These are phyloP conservation scores for Latrodectus geometricus DNA, from an alignment of 1,140 invertebrate species.

Conservation along the genomic window DNA sequence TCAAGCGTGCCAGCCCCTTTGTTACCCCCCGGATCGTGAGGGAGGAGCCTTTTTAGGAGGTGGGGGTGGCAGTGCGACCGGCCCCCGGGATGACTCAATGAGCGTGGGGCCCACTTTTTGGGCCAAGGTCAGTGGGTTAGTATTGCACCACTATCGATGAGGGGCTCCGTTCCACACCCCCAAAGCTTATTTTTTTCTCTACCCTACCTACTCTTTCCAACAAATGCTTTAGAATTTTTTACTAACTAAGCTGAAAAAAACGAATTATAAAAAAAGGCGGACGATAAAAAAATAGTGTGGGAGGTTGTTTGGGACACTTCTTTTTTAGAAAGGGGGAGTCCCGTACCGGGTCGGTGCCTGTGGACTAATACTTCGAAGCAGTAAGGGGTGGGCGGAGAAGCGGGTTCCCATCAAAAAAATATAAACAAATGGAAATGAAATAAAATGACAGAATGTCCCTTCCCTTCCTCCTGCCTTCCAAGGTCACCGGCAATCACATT, in stretches of 20 bases:
- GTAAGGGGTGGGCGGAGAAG: too few species aligned
- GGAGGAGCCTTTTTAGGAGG: neutral
- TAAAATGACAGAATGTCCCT: too few species aligned
- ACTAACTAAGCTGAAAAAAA: neutral
- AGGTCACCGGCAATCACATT: too few species aligned
- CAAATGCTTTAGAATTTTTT: neutral
- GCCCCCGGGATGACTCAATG: conserved; percentile 21
- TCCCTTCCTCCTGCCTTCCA: too few species aligned
- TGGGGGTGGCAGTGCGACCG: neutral
- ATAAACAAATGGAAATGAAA: too few species aligned
- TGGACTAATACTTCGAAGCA: too few species aligned
- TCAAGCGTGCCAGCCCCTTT: neutral
- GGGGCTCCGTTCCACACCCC: neutral
- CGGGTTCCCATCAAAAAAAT: too few species aligned
- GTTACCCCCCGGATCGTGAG: neutral
- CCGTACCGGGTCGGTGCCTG: too few species aligned
- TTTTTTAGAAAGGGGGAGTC: too few species aligned
- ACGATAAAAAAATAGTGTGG: neutral
- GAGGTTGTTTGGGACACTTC: neutral
- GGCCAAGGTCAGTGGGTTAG: conserved; percentile 49
- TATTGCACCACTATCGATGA: neutral
- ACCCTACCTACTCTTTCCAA: neutral
- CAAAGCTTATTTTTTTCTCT: neutral
- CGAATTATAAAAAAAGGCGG: too few species aligned
- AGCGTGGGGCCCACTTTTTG: conserved; percentile 12